A percentile compares a stretch with the other conserved stretches of the same genome.
Conservation (phyloP, 2,888 invertebrate genomes). For the Nemapogon koenigi region DNA sequence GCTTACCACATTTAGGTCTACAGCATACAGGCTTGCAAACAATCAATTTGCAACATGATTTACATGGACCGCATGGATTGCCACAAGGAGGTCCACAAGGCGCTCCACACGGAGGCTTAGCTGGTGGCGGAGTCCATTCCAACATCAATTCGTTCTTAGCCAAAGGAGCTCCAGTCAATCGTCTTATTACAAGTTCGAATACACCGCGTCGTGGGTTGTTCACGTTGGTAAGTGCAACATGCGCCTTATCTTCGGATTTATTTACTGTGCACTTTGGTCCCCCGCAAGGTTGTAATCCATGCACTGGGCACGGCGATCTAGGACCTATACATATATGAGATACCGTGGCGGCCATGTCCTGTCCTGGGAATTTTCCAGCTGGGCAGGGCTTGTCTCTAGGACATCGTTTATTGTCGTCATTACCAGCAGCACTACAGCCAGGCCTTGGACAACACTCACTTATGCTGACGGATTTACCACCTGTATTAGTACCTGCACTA, state of each 20-base stretch:
- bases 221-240: slow-evolving; percentile 38
- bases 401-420: background rate
- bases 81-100: slow-evolving; percentile 26
- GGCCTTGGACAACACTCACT: too few relatives aligned
- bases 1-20: background rate
- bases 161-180: slow-evolving; percentile 42
- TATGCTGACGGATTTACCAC: slow-evolving; percentile 6
- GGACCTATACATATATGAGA: slow-evolving; percentile 46
- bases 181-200: slow-evolving; percentile 48
- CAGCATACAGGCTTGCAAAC: slow-evolving; percentile 23
- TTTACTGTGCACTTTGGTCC: slow-evolving; percentile 34
- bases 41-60: slow-evolving; percentile 36
- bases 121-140: slow-evolving; percentile 47
- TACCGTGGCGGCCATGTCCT: slow-evolving; percentile 38
- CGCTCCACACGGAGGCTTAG: background rate
- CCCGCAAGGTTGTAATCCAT: slow-evolving; percentile 34
- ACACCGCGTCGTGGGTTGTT: slow-evolving; percentile 49
- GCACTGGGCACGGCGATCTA: slow-evolving; percentile 33
- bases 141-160: slow-evolving; percentile 52
- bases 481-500: slow-evolving; percentile 1
- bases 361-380: slow-evolving; percentile 23
- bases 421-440: background rate
- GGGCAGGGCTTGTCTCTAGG: slow-evolving; percentile 27
- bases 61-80: slow-evolving; percentile 21
- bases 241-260: slow-evolving; percentile 29